Conservation (phyloP, 2,888 invertebrate genomes). For the Gortyna flavago region DNA sequence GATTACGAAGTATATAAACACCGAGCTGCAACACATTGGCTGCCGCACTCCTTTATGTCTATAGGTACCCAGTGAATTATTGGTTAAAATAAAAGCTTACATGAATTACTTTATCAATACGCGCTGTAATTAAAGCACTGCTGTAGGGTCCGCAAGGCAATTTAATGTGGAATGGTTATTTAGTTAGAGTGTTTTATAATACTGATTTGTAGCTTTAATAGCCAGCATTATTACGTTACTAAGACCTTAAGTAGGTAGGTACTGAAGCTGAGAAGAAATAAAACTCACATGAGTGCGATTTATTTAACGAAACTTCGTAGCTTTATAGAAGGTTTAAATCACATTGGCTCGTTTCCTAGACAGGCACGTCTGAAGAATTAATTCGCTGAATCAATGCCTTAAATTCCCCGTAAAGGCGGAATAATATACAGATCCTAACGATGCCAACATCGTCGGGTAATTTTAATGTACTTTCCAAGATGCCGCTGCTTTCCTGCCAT, state of each 20-base stretch:
- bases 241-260: slow-evolving; percentile 35
- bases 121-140: slow-evolving; percentile 80
- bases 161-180: slow-evolving; percentile 62
- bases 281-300: slow-evolving; percentile 9
- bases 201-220: slow-evolving; percentile 46
- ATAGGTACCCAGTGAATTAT: slow-evolving; percentile 77
- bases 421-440: slow-evolving; percentile 60
- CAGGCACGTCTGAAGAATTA: slow-evolving; percentile 46
- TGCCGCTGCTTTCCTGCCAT: slow-evolving; percentile 75
- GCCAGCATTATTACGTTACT: slow-evolving; percentile 51
- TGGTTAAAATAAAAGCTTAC: slow-evolving; percentile 82
- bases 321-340: slow-evolving; percentile 15
- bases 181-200: slow-evolving; percentile 52
- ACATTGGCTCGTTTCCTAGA: slow-evolving; percentile 40
- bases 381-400: slow-evolving; percentile 44
- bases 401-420: slow-evolving; percentile 46
- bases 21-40: slow-evolving; percentile 72
- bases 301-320: not conserved
- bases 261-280: not conserved
- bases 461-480: slow-evolving; percentile 80
- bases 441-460: slow-evolving; percentile 73
- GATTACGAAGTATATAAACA: slow-evolving; percentile 82
- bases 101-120: slow-evolving; percentile 81
- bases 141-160: slow-evolving; percentile 65
- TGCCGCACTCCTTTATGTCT: slow-evolving; percentile 75